These are phyloP conservation scores for Hypolimnas misippus DNA, from an alignment of 2,888 invertebrate genomes.

Conservation along the genomic window DNA sequence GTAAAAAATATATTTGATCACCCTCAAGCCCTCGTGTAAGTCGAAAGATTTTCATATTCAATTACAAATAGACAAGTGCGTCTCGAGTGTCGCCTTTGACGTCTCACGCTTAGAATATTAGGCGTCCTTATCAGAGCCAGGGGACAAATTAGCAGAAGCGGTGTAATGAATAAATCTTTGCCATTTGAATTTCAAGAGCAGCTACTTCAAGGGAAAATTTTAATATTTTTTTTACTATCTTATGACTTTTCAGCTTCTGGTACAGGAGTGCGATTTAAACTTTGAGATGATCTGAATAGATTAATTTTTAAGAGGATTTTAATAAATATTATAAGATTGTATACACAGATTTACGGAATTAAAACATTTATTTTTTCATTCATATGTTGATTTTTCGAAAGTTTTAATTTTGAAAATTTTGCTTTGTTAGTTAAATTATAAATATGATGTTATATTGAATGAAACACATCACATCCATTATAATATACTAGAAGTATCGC, in stretches of 20 bases:
- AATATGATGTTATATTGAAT: too few species aligned
- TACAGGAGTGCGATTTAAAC: neutral
- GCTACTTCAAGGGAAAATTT: neutral
- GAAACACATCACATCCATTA: neutral
- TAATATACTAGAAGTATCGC: conserved; percentile 2
- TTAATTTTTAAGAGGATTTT: too few species aligned
- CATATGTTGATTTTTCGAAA: too few species aligned
- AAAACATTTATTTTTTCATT: too few species aligned
- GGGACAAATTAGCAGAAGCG: conserved; percentile 42
- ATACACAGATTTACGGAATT: too few species aligned
- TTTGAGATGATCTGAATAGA: too few species aligned
- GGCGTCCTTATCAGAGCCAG: conserved; percentile 45
- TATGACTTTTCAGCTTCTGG: neutral
- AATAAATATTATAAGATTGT: too few species aligned
- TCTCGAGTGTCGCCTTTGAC: conserved; percentile 78
- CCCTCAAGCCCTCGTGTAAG: conserved; percentile 57
- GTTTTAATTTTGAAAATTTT: too few species aligned
- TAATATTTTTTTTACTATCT: neutral
- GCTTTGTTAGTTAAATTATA: too few species aligned
- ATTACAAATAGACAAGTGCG: conserved; percentile 82
- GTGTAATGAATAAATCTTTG: conserved; percentile 32
- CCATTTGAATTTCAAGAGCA: conserved; percentile 32
- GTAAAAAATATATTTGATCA: conserved; percentile 36
- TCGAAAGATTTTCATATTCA: conserved; percentile 82
- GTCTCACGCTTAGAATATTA: conserved; percentile 72